A percentile compares a stretch with the other conserved stretches of the same genome.
Conservation (phyloP, 2,888 invertebrate species). For the Tetranychus truncatus region DNA sequence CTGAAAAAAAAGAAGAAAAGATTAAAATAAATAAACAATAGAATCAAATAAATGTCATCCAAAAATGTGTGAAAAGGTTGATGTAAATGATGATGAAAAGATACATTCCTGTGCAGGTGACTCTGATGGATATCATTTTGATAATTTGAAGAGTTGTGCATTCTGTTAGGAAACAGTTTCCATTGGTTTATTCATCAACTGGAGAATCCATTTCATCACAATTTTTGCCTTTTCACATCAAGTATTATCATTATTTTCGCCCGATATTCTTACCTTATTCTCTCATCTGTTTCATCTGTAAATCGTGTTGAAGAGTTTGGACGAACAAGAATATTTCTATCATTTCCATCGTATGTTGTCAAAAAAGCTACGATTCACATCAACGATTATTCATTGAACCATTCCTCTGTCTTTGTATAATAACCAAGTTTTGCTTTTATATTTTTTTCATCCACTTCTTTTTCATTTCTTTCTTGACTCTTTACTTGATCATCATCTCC, state of each 20-base stretch:
- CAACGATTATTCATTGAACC: slow-evolving; percentile 1
- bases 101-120: background rate
- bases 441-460: slow-evolving; percentile 1
- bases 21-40: background rate
- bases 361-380: background rate
- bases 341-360: background rate
- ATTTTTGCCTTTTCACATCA: background rate
- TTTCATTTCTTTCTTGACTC: background rate
- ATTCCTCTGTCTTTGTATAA: background rate
- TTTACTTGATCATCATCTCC: background rate
- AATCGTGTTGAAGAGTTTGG: background rate
- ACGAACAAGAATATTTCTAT: background rate
- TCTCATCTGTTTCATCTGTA: background rate
- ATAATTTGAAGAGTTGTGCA: too few species aligned
- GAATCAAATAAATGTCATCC: background rate
- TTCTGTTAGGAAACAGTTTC: background rate
- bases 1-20: background rate
- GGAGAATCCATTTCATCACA: background rate
- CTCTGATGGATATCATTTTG: background rate
- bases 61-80: background rate
- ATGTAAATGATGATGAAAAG: background rate
- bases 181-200: background rate
- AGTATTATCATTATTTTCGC: background rate
- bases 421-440: background rate
- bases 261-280: background rate